Evolutionary conservation across 2,797 vertebrate genomes (phyloP), one percentile per base, ranked within the genome.

Genomic region (Hippoglossus hippoglossus): DNA sequence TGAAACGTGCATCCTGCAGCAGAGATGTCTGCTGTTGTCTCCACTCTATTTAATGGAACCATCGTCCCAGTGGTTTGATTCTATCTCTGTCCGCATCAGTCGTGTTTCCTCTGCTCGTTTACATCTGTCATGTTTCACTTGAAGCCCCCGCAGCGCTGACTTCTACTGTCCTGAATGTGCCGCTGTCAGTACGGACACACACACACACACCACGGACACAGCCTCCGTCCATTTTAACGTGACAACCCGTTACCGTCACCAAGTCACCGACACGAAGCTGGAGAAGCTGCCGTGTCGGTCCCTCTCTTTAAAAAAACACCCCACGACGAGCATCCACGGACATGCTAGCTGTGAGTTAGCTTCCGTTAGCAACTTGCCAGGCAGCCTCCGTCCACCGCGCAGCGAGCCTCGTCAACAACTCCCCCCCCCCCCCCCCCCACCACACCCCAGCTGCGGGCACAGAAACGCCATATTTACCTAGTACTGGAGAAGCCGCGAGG

Each of bases 301-400:
- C 26, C 49, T 41, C 0, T 53, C 31, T 34, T 58, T 11, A 16
- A 19, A 46, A 19, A 46, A 44, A 6, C n/a, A 44, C 41, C 31
- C 53, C 64, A 67, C 53, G 55, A 54, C 52, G 36, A 73, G 31
- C 69, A 49, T 69, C 71, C 54, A 1, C 3, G 9, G 7, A 57
- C 4, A 82, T 72, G 90, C 90, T 90, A 91, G 31, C 77, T 8
- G 54, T 12, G 28, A 65, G 73, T 81, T 89, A 90, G 87, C 81
- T 49, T 47, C 69, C 7, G 88, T 77, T 89, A 91, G 79, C 85
- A 75, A 86, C 74, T 79, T 65, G 36, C 15, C 36, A n/a, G 73
- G 75, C 68, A 67, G 63, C 69, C 36, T 19, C 44, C 44, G 53
- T 49, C 46, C 67, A 22, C 15, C 44, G 44, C 44, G 18, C 46